Evolutionary conservation across 2,797 vertebrate species (phyloP), one percentile per base, ranked within the genome.

Genomic region (Lepilemur septentrionalis): DNA sequence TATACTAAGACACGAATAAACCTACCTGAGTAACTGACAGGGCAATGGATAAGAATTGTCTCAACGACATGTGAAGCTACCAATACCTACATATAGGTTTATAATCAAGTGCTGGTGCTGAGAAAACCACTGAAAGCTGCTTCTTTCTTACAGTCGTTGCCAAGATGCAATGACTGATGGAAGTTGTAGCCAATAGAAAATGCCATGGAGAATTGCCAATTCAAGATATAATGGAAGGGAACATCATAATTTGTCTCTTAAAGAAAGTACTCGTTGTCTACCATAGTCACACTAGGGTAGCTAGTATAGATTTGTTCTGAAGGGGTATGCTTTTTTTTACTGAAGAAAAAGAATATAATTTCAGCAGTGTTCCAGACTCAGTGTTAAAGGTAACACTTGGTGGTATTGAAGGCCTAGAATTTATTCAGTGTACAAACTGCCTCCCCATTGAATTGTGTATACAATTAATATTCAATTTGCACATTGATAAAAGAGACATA

Each of bases 401-500:
- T 78, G 41, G n/a, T 78, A 4, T 41, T 52, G 35, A 88, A 90
- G 15, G 18, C 5, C 41, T n/a, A 75, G 11, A 82, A 87, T 69
- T 59, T 7, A 72, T 43, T 94, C 28, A 80, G 3, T 41, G 11
- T 48, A n/a, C 10, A 59, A 63, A 89, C n/a, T 90, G 28, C 50
- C 48, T 70, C 35, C 8, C n/a, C 9, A 57, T 30, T 65, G 32
- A 83, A 72, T 73, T 63, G 9, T 81, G 57, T 15, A 79, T 30
- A 41, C 4, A 91, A 41, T 38, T 61, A 75, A 28, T 90, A 97
- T 76, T 97, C 97, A 98, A 92, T 94, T 30, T 98, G 30, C 94
- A 96, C 96, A 89, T 97, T 97, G 90, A 95, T 38, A 93, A 95
- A 96, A 97, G 59, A 90, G 85, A 97, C 78, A 85, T 86, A 69